A percentile compares a stretch with the other conserved stretches of the same genome.
Conservation (phyloP, 2,888 invertebrate species). For the Acleris cristana region DNA sequence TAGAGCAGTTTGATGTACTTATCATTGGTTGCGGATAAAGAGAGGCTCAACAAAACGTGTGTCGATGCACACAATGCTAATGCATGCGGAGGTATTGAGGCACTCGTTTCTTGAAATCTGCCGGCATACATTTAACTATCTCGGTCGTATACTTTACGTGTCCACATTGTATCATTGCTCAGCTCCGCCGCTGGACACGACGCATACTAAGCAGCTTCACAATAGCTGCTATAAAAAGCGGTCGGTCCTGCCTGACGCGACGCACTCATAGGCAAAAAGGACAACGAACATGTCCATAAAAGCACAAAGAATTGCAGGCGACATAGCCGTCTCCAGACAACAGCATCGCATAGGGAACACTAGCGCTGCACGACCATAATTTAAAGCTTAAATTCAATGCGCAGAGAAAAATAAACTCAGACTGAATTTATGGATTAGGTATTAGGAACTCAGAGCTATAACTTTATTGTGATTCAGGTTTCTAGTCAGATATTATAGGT, state of each 20-base stretch:
- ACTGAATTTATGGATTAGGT: no score
- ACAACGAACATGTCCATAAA: slow-evolving; percentile 39
- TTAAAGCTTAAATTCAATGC: slow-evolving; percentile 24
- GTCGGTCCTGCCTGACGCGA: slow-evolving; percentile 50
- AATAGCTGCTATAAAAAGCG: slow-evolving; percentile 66
- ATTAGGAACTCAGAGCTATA: no score
- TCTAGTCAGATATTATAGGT: no score
- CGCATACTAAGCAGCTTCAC: slow-evolving; percentile 67
- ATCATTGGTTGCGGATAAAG: slow-evolving; percentile 3
- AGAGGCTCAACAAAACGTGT: slow-evolving; percentile 36
- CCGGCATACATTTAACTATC: slow-evolving; percentile 57
- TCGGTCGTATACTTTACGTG: slow-evolving; percentile 54
- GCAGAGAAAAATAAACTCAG: not conserved
- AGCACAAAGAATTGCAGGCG: slow-evolving; percentile 26
- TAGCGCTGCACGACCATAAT: slow-evolving; percentile 24
- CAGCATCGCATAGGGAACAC: slow-evolving; percentile 20
- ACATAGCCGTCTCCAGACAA: slow-evolving; percentile 12
- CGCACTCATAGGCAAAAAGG: slow-evolving; percentile 49
- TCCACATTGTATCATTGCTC: slow-evolving; percentile 60
- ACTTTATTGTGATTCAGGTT: no score
- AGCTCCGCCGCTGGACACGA: slow-evolving; percentile 51
- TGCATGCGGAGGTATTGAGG: slow-evolving; percentile 44
- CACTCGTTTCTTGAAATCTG: slow-evolving; percentile 45
- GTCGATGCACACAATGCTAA: slow-evolving; percentile 45
- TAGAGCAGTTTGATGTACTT: slow-evolving; percentile 17